Evolutionary conservation across 1,140 invertebrate species (phyloP), one percentile per base, ranked within the genome.

Genomic region (Drosophila yakuba): DNA sequence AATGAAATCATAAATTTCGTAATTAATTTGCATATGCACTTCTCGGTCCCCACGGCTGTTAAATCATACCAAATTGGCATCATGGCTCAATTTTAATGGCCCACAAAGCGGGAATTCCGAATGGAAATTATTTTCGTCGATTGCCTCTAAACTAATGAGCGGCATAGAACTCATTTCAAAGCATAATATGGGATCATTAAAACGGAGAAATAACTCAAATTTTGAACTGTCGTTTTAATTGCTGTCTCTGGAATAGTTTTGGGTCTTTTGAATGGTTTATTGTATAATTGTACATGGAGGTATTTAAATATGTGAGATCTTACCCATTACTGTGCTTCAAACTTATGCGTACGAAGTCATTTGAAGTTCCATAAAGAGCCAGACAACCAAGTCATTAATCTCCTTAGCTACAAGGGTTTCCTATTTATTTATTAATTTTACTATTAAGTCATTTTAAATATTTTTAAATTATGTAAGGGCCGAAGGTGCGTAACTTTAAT

Each of bases 1-100:
- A 85, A 81, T 81, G 69, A 78, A 79, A 79, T 83, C 79, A 88
- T 83, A 88, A 88, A 88, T 88, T 88, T 75, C 75, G 86, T 88
- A 88, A 88, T 88, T 88, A 88, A 88, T 88, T 88, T 88, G 60
- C 80, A 84, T 84, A 67, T 80, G 59, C 67, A 64, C 54, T 45
- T 45, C 35, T 28, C 50, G 23, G 12, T 47, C 66, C 45, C 48
- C 11, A 14, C 15, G 39, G 32, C 58, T 56, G 62, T 79, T 74
- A 63, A 56, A 66, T 58, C 73, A 83, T 79, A 56, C 43, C 48
- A 80, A 88, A 88, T 89, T 89, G 83, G 84, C 79, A 89, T 88
- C 75, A 89, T 89, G 72, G 52, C 79, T 88, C 83, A 89, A 88
- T 85, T 73, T 84, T 73, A 85, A 79, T 89, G 83, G 50, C 36